phyloP scores from a whole-genome alignment of 2,113 vertebrate genomes.

The Lagopus leucura region DNA sequence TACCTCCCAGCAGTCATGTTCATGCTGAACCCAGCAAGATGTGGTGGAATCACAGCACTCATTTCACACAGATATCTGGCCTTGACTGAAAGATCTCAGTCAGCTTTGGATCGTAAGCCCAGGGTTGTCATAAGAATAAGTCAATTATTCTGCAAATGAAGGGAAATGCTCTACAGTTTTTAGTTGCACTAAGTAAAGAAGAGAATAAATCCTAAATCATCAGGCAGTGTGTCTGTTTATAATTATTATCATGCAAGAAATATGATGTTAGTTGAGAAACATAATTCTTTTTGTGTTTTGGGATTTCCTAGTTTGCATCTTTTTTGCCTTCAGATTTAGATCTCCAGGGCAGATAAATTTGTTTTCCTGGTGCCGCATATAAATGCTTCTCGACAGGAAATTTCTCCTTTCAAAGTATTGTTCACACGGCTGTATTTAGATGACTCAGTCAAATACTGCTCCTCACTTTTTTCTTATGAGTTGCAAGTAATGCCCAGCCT shows the following conservation, averaged over 20 bases:
- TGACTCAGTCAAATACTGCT: background rate
- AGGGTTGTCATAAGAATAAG: conserved; percentile 15
- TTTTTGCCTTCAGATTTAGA: conserved; percentile 39
- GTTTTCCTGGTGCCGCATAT: background rate
- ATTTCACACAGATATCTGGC: background rate
- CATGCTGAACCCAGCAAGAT: background rate
- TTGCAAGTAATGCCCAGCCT: background rate
- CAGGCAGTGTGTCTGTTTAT: conserved; percentile 8
- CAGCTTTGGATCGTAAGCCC: background rate
- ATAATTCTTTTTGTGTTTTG: conserved; percentile 54
- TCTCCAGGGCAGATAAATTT: conserved; percentile 2
- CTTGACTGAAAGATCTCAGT: background rate
- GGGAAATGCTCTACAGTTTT: conserved; percentile 31
- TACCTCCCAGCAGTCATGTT: background rate
- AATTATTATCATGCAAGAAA: conserved; percentile 47
- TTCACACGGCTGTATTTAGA: background rate
- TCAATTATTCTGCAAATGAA: conserved; percentile 35
- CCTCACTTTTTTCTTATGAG: conserved; percentile 11
- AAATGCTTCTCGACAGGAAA: conserved; percentile 6
- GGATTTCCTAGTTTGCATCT: conserved; percentile 56
- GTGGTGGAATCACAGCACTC: fast-evolving
- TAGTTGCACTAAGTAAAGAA: conserved; percentile 31
- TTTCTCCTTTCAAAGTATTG: background rate
- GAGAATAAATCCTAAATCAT: conserved; percentile 34
- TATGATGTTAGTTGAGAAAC: conserved; percentile 37